Base-by-base conservation (phyloP, 2,113 vertebrate species). In the Onychostoma macrolepis region DNA sequence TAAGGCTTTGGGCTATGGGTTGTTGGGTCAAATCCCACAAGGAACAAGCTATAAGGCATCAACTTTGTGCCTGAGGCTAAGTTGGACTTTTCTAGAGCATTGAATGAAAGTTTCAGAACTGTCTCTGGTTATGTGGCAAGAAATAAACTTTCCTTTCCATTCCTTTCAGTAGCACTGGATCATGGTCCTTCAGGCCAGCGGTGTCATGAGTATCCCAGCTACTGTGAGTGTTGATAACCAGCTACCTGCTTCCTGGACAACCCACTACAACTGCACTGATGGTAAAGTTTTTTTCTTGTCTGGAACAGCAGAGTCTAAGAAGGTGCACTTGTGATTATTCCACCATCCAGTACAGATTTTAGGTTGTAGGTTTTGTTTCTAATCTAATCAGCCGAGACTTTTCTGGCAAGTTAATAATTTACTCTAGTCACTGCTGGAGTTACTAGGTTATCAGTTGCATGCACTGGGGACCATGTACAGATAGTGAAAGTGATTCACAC, bases 131-230 rank as follows among this genome's bases (percentile, higher is more conserved):
- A 9, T 74, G n/a, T 45, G 41, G 19, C 77, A 65, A n/a, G 5
- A 38, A 71, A n/a, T 41, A 24, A 45, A 48, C 11, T n/a, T 43
- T 19, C 15, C 19, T 82, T 72, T 71, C 7, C 11, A 17, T 86
- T 77, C 11, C 78, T 9, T 69, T 53, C 17, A 83, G 56, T 67
- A 91, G 90, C 81, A 83, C 89, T 92, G 89, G 92, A 93, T 91
- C 92, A 96, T 95, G 95, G 90, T 94, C 91, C 92, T 93, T 89
- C 91, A 90, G 85, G 93, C 89, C 87, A 87, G 88, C 89, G 90
- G 87, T 90, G 94, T 90, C 24, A 96, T 95, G 95, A 96, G 94
- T 76, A 19, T 94, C 41, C 91, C 92, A 89, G 75, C 93, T 67
- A 91, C 86, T 86, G 87, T 91, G 88, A 90, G 58, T 85, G 72